phyloP scores from a whole-genome alignment of 2,113 vertebrate genomes.

The Phalacrocorax brasilianus region DNA sequence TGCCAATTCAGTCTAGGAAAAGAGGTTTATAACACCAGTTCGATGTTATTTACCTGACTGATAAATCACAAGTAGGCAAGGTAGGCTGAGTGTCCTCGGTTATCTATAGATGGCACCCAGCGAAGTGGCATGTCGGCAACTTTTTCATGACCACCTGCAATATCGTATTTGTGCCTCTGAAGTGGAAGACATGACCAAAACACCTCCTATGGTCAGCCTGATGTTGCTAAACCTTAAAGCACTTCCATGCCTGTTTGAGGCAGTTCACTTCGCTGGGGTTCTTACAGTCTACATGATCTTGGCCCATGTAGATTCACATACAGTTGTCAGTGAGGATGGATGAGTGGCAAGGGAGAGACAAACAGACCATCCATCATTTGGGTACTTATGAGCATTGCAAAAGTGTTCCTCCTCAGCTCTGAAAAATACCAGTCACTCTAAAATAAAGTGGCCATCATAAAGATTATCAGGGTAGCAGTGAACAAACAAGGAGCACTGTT shows the following conservation, averaged over 20 bases:
- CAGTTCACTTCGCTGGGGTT: background rate
- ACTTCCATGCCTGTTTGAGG: background rate
- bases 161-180: background rate
- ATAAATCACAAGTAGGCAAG: background rate
- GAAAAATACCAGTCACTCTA: background rate
- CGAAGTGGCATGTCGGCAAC: background rate
- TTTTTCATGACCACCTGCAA: background rate
- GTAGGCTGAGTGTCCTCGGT: background rate
- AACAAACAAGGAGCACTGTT: too few species aligned
- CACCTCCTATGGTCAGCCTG: background rate
- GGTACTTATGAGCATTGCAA: background rate
- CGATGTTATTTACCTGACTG: background rate
- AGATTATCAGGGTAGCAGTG: too few species aligned
- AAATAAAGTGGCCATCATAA: background rate
- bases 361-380: too few species aligned
- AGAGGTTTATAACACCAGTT: background rate
- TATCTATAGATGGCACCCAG: background rate
- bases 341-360: background rate
- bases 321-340: background rate
- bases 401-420: background rate
- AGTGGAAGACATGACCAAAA: background rate
- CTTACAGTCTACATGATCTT: background rate
- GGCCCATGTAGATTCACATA: too few species aligned
- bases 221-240: background rate
- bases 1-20: background rate